Conservation (phyloP, 2,113 vertebrate genomes). For the Copsychus sechellarum region DNA sequence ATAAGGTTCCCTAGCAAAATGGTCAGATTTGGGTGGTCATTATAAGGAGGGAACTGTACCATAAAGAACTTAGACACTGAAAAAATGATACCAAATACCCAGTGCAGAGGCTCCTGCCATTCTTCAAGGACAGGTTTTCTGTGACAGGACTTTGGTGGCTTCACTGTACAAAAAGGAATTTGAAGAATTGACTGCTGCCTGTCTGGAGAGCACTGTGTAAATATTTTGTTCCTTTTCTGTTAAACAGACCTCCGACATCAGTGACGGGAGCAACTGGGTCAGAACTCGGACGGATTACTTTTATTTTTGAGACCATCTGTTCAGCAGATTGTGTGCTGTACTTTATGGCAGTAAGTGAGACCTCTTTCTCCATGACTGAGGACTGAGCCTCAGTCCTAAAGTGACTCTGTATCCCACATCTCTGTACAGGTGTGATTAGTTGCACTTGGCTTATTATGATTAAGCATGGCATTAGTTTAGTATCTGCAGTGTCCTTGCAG, state of each 20-base stretch:
- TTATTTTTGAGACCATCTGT: slow-evolving; percentile 94
- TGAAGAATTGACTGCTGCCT: slow-evolving; percentile 9
- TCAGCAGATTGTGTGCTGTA: slow-evolving; percentile 91
- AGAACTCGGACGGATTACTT: slow-evolving; percentile 90
- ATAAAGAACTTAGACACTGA: neutral
- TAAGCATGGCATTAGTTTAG: neutral
- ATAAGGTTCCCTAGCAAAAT: neutral
- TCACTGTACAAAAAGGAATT: neutral
- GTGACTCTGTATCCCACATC: neutral
- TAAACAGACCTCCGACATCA: slow-evolving; percentile 86
- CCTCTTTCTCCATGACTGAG: neutral
- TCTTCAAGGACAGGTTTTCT: neutral
- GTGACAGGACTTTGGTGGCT: neutral
- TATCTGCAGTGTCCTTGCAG: neutral
- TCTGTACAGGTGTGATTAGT: neutral
- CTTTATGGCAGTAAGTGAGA: slow-evolving; percentile 93
- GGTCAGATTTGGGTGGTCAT: neutral
- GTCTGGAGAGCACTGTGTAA: neutral
- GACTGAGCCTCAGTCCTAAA: neutral
- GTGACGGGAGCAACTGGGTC: slow-evolving; percentile 81
- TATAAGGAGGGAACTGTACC: neutral
- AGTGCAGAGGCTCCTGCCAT: neutral
- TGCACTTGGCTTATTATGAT: neutral
- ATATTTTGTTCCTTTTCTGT: slow-evolving; percentile 24
- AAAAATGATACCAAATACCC: neutral